These are phyloP conservation scores for Drosophila paramelanica DNA, from an alignment of 2,888 invertebrate species.

Conservation along the genomic window DNA sequence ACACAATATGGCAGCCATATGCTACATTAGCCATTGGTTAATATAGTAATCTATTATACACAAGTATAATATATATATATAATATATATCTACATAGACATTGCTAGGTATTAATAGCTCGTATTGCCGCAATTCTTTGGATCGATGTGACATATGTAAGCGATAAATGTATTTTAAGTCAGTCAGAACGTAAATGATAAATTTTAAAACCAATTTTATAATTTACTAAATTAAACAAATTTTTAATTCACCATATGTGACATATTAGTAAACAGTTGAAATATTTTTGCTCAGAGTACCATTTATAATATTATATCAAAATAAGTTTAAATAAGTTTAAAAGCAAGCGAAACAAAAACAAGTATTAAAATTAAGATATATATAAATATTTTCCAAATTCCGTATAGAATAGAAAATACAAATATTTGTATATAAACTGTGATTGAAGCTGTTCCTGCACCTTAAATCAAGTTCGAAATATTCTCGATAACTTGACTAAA, in stretches of 20 bases:
- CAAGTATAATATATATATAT: background rate
- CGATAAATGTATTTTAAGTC: background rate
- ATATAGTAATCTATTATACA: background rate
- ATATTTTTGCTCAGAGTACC: no score
- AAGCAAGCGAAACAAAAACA: no score
- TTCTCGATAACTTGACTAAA: background rate
- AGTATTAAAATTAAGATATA: background rate
- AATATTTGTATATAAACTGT: background rate
- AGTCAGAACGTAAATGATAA: no score
- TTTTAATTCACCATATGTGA: no score
- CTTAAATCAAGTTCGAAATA: background rate
- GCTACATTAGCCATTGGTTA: background rate
- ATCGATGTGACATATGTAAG: constrained; percentile 11
- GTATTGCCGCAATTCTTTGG: constrained; percentile 1
- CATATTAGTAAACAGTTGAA: no score
- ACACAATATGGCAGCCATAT: constrained; percentile 26
- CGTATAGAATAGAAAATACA: background rate
- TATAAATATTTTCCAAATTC: background rate
- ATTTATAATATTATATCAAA: no score
- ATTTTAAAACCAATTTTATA: no score
- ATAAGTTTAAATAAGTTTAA: no score
- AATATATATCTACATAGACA: background rate
- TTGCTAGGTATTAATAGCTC: background rate
- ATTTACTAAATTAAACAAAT: no score
- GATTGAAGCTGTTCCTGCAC: no score